These are phyloP conservation scores for Ciona savignyi DNA, from an alignment of 23 tunicate species.

Conservation along the genomic window DNA sequence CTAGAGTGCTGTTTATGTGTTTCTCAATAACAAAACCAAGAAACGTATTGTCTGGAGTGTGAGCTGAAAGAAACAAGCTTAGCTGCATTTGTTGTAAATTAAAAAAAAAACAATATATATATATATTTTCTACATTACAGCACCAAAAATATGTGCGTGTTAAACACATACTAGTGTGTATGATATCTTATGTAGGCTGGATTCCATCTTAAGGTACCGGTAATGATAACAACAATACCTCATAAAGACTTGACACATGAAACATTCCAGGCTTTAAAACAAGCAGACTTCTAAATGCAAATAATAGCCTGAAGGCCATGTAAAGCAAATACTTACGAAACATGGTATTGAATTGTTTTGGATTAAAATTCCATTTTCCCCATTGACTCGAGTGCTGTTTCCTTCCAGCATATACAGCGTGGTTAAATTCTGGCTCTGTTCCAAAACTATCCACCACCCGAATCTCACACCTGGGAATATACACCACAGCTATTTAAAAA, in stretches of 20 bases:
- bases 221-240: no score
- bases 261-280: no score
- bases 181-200: no score
- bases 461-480: constrained; percentile 34
- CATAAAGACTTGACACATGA: no score
- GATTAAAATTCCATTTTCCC: constrained; percentile 71
- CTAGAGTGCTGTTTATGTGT: constrained; percentile 5
- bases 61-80: constrained; percentile 49
- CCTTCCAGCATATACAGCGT: constrained; percentile 36
- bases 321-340: constrained; percentile 98
- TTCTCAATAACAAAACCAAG: constrained; percentile 86
- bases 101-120: no score
- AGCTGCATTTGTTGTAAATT: neutral
- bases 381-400: constrained; percentile 41
- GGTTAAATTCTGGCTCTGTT: constrained; percentile 83
- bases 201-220: no score
- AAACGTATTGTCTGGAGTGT: constrained; percentile 93
- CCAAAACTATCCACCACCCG: constrained; percentile 91
- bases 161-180: no score
- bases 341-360: constrained; percentile 94
- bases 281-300: no score
- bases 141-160: no score
- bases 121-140: no score
- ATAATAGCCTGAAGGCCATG: no score
- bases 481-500: neutral